Evolutionary conservation across 2,888 invertebrate genomes (phyloP), one percentile per base, ranked within the genome.

Genomic region (Heliothis peltigera): DNA sequence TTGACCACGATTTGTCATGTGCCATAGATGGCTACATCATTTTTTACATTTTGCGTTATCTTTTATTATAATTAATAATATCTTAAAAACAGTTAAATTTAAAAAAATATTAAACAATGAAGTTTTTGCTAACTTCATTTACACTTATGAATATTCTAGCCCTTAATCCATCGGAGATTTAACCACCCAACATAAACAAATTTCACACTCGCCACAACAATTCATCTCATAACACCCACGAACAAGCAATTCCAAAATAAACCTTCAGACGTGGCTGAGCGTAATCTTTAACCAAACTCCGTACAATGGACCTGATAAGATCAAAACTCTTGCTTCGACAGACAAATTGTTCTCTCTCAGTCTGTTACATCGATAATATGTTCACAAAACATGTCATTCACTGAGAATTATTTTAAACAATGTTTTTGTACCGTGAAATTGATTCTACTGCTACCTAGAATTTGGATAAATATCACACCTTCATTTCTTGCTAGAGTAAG

Each of bases 371-470:
- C 86, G 87, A 85, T 85, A 79, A 84, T 84, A 76, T 94, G 90
- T 94, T 94, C 93, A 89, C 92, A 91, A 93, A 94, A 94, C 91
- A 94, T 91, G 92, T 91, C 93, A 89, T 88, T 90, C 86, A 85
- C 63, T 63, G 61, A 64, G 84, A 85, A 84, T 86, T 84, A 83
- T 85, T 87, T 87, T 81, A 84, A 89, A 86, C 79, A 79, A 78
- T 79, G 79, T 81, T 84, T 66, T 84, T 87, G 86, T 87, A 84
- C 85, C 88, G 85, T 93, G 91, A 93, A 94, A 93, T 92, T 91
- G 91, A 91, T 67, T 89, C 90, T 88, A 61, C 55, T 77, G 73
- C 79, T 87, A 84, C 83, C 58, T 48, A 77, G 84, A 86, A 87
- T 83, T 65, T 42, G 7, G 62, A 77, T 74, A 62, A 75, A 52